Base-by-base conservation (phyloP, 2,888 invertebrate species). In the Noctuana brunneofusca region DNA sequence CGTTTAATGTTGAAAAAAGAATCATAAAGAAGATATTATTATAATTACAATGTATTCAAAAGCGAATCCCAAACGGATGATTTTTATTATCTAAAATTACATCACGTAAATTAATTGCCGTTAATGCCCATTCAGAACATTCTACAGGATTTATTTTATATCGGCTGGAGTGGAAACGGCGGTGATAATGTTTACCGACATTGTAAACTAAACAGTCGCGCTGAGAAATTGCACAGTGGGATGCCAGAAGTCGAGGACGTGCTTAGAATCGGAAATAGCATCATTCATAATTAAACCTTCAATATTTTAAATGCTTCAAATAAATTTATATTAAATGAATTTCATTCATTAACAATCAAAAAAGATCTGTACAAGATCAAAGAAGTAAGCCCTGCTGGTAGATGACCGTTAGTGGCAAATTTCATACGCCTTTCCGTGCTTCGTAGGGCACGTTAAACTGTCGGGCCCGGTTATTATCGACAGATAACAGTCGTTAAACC, bases 211-310 rank as follows among this genome's bases (percentile, higher is more conserved):
- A 55, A 62, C 38, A 62, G 54, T 55, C 62, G 54, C 48, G 49
- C 46, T 60, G 54, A 54, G 60, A 60, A 60, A 60, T 60, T 60
- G 60, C 60, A 32, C 60, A 62, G 60, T 55, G 48, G 60, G 55
- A 49, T 55, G 32, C 60, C 55, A 55, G 18, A 22, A 38, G 46
- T 43, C 16, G 54, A 48, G 32, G 48, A 62, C 60, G 54, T 62
- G 60, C 49, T 38, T 55, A 55, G 55, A 62, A 55, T 55, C 18
- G n/a, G 24, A 49, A 62, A 27, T 55, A 49, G 48, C 14, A 5
- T 12, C 18, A n/a, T 48, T 48, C 35, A 59, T 59, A 53, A 43
- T 53, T 16, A 60, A 46, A 32, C 11, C 14, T 41, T 20, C 14
- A n/a, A 48, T 54, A 20, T 14, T n/a, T 11, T 20, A 46, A 12